Percentiles rank a stretch among this genome's conserved stretches.
phyloP scores from a whole-genome alignment of 2,113 vertebrate genomes.

The Chloroceryle aenea region DNA sequence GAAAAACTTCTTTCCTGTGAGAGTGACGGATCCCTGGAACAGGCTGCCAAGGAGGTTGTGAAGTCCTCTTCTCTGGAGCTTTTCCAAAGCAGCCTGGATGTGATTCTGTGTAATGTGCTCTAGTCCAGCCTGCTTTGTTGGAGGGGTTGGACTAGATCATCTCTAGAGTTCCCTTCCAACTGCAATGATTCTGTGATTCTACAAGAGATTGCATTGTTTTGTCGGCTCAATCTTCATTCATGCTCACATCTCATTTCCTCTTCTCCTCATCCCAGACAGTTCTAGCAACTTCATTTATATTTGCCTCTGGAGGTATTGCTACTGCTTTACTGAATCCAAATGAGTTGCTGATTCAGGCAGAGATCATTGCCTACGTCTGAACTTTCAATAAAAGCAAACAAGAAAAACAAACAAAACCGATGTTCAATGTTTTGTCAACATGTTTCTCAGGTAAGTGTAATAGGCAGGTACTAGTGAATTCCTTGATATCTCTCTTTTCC shows the following conservation, averaged over 20 bases:
- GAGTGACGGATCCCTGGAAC: no score
- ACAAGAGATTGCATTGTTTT: neutral
- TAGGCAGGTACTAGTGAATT: neutral
- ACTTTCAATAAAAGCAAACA: neutral
- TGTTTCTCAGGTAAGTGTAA: neutral
- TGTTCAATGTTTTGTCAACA: neutral
- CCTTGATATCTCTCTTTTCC: neutral
- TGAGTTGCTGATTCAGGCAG: neutral
- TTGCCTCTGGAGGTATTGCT: neutral
- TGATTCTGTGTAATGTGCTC: no score
- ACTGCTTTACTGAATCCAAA: neutral
- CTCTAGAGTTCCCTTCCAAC: no score
- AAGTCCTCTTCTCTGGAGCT: no score
- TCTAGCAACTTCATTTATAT: neutral
- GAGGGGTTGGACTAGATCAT: no score
- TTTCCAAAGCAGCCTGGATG: no score
- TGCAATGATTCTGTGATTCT: no score
- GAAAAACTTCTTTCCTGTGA: no score
- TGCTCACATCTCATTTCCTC: neutral
- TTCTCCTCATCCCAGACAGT: neutral
- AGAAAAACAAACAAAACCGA: neutral
- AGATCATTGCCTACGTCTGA: neutral
- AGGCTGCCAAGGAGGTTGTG: no score
- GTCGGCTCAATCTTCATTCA: neutral
- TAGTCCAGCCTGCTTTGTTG: no score